Evolutionary conservation across 2,113 vertebrate genomes (phyloP).

Genomic region (Puntigrus tetrazona): DNA sequence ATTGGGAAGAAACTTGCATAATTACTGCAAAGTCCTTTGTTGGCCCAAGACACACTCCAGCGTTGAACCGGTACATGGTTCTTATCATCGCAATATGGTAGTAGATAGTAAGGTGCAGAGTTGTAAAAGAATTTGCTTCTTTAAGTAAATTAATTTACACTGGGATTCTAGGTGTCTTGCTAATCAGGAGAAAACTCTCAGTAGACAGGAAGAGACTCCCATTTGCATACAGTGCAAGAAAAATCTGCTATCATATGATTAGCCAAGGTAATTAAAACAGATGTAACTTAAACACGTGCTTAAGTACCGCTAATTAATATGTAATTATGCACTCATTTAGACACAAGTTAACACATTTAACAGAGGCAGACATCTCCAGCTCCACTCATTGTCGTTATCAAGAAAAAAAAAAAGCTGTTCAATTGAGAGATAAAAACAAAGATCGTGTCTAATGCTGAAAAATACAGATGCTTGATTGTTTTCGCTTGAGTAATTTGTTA

Average conservation of each 20-base stretch:
- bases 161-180: slow-evolving; percentile 27
- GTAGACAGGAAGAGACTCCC: slow-evolving; percentile 35
- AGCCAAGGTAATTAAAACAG: slow-evolving; percentile 68
- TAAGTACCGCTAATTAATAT: slow-evolving; percentile 70
- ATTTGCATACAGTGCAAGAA: slow-evolving; percentile 64
- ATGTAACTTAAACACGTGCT: slow-evolving; percentile 67
- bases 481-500: slow-evolving; percentile 43
- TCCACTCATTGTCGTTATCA: slow-evolving; percentile 60
- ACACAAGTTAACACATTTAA: slow-evolving; percentile 66
- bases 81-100: neutral
- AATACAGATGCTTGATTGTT: slow-evolving; percentile 54
- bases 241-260: slow-evolving; percentile 62
- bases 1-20: slow-evolving; percentile 81
- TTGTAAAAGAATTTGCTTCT: neutral
- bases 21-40: slow-evolving; percentile 76
- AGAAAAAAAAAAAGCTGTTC: slow-evolving; percentile 49
- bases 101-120: slow-evolving; percentile 40
- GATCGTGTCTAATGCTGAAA: slow-evolving; percentile 53
- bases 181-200: slow-evolving; percentile 41
- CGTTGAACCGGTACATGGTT: neutral
- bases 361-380: slow-evolving; percentile 61
- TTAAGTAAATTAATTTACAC: slow-evolving; percentile 26
- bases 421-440: slow-evolving; percentile 60
- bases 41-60: neutral
- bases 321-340: slow-evolving; percentile 69